Evolutionary conservation across 1,140 invertebrate genomes (phyloP).

Genomic region (Penaeus indicus): DNA sequence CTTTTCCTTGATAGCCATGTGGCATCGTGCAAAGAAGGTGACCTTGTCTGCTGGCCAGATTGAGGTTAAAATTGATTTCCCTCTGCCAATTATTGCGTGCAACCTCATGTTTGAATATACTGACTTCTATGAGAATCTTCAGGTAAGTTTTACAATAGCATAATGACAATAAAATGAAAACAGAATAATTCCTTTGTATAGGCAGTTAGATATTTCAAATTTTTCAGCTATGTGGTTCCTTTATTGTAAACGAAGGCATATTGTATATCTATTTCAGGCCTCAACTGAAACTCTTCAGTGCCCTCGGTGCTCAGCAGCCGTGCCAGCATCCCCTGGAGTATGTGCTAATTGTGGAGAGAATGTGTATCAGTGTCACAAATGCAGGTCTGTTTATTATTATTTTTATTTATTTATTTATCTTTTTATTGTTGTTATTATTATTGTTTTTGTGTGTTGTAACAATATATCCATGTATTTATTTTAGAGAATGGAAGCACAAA

Average conservation of each 20-base stretch:
- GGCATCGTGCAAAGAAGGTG: slow-evolving; percentile 96
- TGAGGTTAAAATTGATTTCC: slow-evolving; percentile 96
- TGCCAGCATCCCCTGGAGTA: slow-evolving; percentile 96
- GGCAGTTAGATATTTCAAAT: neutral
- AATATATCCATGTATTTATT: too few relatives aligned
- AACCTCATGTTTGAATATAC: slow-evolving; percentile 99
- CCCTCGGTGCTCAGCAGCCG: slow-evolving; percentile 94
- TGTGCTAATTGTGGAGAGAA: slow-evolving; percentile 99
- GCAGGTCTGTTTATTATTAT: slow-evolving; percentile 75
- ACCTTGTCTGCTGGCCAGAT: slow-evolving; percentile 90
- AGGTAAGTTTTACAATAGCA: slow-evolving; percentile 66
- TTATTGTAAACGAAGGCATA: neutral
- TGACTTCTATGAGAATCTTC: slow-evolving; percentile 95
- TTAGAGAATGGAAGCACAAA: too few relatives aligned
- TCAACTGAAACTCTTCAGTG: slow-evolving; percentile 93
- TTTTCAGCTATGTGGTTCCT: neutral
- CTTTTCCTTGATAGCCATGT: slow-evolving; percentile 76
- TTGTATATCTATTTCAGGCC: slow-evolving; percentile 69
- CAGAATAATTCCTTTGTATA: neutral
- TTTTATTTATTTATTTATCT: neutral
- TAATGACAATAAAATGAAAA: neutral
- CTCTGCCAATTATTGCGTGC: slow-evolving; percentile 95
- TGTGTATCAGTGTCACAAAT: slow-evolving; percentile 98
- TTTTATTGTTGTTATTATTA: neutral
- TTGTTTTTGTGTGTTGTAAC: neutral